Evolutionary conservation across 1,140 invertebrate genomes (phyloP).

Genomic region (Pseudoatta argentina): DNA sequence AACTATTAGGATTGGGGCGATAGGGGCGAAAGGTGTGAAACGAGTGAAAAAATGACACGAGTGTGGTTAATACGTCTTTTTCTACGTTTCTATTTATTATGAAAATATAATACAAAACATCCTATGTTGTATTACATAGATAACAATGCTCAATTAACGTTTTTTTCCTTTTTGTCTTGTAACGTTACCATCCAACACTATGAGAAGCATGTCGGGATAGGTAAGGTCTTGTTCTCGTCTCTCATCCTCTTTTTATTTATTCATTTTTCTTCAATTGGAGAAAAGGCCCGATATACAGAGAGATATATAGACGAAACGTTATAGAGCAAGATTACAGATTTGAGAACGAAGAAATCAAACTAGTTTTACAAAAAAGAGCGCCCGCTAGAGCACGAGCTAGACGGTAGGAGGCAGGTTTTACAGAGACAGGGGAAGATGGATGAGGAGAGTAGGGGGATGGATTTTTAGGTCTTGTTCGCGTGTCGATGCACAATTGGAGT

Average conservation of each 20-base stretch:
- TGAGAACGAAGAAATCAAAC: slow-evolving; percentile 68
- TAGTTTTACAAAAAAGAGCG: slow-evolving; percentile 57
- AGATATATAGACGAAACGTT: slow-evolving; percentile 79
- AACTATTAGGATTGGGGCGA: not conserved
- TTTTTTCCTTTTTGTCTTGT: slow-evolving; percentile 81
- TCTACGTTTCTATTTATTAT: slow-evolving; percentile 90
- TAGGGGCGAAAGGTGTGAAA: slow-evolving; percentile 17
- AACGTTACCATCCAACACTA: slow-evolving; percentile 84
- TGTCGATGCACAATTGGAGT: slow-evolving; percentile 83
- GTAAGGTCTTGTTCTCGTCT: slow-evolving; percentile 77
- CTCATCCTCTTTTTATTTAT: slow-evolving; percentile 52
- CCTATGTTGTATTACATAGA: slow-evolving; percentile 89
- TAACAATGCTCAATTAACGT: slow-evolving; percentile 87
- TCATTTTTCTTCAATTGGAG: slow-evolving; percentile 71
- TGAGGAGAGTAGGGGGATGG: slow-evolving; percentile 31
- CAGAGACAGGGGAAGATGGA: slow-evolving; percentile 8
- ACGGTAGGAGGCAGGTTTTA: slow-evolving; percentile 48
- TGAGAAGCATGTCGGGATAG: slow-evolving; percentile 82
- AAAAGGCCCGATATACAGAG: slow-evolving; percentile 83
- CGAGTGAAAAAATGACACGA: slow-evolving; percentile 69
- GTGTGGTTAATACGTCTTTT: slow-evolving; percentile 84
- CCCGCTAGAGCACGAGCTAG: slow-evolving; percentile 64
- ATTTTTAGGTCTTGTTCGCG: slow-evolving; percentile 69
- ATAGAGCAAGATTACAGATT: slow-evolving; percentile 77
- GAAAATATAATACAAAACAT: slow-evolving; percentile 91